Base-by-base conservation (phyloP, 1,140 invertebrate species). In the Sycobia sp. region DNA sequence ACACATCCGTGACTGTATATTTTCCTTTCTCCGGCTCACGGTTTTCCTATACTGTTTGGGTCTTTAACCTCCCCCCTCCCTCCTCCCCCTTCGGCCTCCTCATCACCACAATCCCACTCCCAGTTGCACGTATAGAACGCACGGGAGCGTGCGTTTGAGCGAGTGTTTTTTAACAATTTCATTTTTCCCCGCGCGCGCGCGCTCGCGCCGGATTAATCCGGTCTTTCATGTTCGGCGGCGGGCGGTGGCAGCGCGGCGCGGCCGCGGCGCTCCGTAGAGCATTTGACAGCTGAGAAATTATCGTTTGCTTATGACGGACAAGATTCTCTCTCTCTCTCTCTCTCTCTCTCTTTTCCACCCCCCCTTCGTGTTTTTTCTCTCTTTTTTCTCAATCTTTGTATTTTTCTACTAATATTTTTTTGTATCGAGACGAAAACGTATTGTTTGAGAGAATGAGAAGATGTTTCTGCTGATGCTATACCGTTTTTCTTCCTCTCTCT, bases 221-320 rank as follows among this genome's bases (percentile, higher is more conserved):
- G 44, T 13, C 60, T 56, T 49, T 55, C 44, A 56, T 62, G 32
- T 56, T 56, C 22, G 44, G n/a, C 51, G 23, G n/a, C n/a, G n/a
- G n/a, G n/a, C n/a, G n/a, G n/a, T n/a, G n/a, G n/a, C n/a, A n/a
- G n/a, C n/a, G n/a, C n/a, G n/a, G n/a, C n/a, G n/a, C n/a, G n/a
- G n/a, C n/a, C n/a, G n/a, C n/a, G n/a, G 41, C 38, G 41, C 50
- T 54, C 22, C 18, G 27, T 8, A 29, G 32, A 47, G 8, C 20
- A 22, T 62, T 62, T 56, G 60, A 55, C 60, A 62, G 60, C 60
- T 62, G 51, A 62, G 36, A 62, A 62, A 62, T 56, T 55, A 62
- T 62, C 50, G 50, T 46, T 51, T 53, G 49, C 59, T 53, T 53
- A 62, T 47, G 41, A 55, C 59, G 38, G 32, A 62, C 59, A 32